Percentiles rank a stretch among this genome's conserved stretches.
These are phyloP conservation scores for Phrynocephalus versicolor DNA, from an alignment of 2,113 vertebrate species.

Conservation along the genomic window DNA sequence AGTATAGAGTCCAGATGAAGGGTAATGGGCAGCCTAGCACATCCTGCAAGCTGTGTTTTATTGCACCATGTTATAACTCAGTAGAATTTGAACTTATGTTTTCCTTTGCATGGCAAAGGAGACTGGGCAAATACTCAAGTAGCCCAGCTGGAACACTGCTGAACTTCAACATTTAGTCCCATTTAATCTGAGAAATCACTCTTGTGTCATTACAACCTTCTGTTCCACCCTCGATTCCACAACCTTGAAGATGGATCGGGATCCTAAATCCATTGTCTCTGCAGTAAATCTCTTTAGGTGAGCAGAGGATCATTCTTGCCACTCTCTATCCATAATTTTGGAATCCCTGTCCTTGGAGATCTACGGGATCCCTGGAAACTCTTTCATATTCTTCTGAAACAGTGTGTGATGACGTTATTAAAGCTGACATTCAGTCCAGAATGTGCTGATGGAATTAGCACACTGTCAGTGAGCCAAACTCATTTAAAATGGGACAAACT, in stretches of 20 bases:
- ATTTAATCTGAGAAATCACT: not conserved
- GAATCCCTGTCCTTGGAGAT: not conserved
- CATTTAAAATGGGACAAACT: not conserved
- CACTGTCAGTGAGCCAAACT: no score
- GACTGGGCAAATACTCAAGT: not conserved
- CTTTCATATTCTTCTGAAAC: not conserved
- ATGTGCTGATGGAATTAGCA: not conserved
- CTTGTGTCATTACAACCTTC: not conserved
- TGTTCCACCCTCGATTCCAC: not conserved
- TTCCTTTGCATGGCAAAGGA: no score
- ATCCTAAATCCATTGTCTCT: not conserved
- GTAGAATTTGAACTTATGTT: not conserved
- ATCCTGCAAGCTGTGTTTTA: not conserved
- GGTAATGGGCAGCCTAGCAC: no score
- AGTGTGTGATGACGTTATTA: not conserved
- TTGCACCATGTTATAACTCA: not conserved
- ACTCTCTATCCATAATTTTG: not conserved
- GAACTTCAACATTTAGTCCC: not conserved
- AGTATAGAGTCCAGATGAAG: not conserved
- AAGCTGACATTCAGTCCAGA: not conserved
- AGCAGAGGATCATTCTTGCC: not conserved
- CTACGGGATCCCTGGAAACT: no score
- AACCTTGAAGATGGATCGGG: not conserved
- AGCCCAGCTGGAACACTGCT: not conserved
- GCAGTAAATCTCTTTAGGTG: not conserved